Evolutionary conservation across 2,113 vertebrate genomes (phyloP).

Genomic region (Otis tarda): DNA sequence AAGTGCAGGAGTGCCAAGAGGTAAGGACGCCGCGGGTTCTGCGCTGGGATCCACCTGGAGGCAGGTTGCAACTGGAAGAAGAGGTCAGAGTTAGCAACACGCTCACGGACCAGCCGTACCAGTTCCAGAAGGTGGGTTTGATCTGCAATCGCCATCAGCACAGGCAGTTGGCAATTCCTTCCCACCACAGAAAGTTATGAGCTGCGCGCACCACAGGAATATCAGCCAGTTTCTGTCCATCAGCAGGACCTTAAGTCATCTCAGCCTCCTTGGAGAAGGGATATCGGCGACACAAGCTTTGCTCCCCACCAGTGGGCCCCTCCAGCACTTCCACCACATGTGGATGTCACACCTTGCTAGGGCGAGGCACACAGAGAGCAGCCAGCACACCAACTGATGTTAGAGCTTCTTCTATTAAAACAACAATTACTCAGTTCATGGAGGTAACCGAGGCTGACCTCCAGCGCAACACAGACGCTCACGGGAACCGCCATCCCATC

Average conservation of each 20-base stretch:
- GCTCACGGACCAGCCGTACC: neutral
- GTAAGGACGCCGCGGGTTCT: conserved; percentile 20
- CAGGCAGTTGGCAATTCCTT: neutral
- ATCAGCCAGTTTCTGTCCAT: neutral
- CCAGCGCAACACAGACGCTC: neutral
- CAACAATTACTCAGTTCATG: neutral
- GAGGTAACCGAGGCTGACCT: neutral
- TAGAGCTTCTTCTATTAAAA: neutral
- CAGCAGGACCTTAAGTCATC: neutral
- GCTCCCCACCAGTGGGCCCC: neutral
- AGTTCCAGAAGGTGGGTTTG: neutral
- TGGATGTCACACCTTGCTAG: neutral
- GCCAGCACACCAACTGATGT: neutral
- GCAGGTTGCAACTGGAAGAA: conserved; percentile 70
- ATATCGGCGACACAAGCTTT: neutral
- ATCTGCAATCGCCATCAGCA: neutral
- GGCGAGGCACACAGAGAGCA: neutral
- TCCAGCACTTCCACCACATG: neutral
- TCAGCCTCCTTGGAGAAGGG: neutral
- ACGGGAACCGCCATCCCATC: neutral
- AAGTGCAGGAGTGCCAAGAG: conserved; percentile 44
- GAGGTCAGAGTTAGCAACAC: neutral
- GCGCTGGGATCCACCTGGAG: conserved; percentile 62
- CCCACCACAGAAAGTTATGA: neutral
- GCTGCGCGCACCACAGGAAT: neutral